Evolutionary conservation across 2,888 invertebrate species (phyloP), one percentile per base, ranked within the genome.

Genomic region (Limnephilus marmoratus): DNA sequence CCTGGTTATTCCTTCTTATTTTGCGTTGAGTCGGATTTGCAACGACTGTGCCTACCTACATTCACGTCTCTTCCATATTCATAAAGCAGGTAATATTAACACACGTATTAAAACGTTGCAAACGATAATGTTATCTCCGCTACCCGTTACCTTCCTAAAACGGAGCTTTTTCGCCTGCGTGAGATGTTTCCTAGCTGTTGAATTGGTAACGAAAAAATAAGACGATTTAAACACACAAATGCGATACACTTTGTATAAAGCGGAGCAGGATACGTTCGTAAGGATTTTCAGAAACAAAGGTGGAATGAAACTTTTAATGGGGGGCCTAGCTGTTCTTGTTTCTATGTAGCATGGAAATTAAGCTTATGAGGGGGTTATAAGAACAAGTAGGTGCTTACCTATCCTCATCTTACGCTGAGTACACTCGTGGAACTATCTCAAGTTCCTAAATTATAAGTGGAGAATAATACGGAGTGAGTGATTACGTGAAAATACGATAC

Each of bases 21-120:
- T 93, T 90, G 91, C 92, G 86, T 91, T 93, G 91, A 93, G 92
- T 92, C 91, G 91, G 92, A 91, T 93, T 93, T 93, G 88, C 92
- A 89, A 80, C 85, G 81, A n/a, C 90, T 90, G 81, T 81, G n/a
- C 85, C 49, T 82, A 88, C 49, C 37, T n/a, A 68, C 68, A 5
- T 68, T 24, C 68, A 68, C 29, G 41, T 45, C n/a, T 83, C 88
- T 41, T 18, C 88, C 68, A 89, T 37, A 89, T 80, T 89, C 80
- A 81, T 80, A 37, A 89, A 41, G 81, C 80, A 89, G 88, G 81
- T 89, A 89, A 89, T 89, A 89, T 81, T 37, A 18, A 24, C 88
- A 37, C 88, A 37, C 81, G 80, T 18, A 88, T 41, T 89, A 89
- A 89, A 89, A 89, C 86, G 15, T 24, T 80, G 37, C 41, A 80